Evolutionary conservation across 2,113 vertebrate species (phyloP), one percentile per base, ranked within the genome.

Genomic region (Hippocampus guttulatus): DNA sequence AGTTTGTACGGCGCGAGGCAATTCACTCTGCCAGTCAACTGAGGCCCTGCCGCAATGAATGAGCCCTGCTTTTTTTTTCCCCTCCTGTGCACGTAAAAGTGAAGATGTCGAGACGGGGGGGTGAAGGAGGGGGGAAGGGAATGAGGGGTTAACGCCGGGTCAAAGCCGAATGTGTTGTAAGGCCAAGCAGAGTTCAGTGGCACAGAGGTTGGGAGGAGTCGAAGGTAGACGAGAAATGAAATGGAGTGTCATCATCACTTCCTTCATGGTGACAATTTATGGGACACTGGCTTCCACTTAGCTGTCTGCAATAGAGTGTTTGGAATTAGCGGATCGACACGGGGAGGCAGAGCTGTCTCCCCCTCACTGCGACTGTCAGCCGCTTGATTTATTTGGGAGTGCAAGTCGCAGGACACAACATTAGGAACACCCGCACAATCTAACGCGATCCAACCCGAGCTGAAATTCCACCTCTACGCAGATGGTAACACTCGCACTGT

Each of bases 141-240:
- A 64, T 43, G 62, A 15, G 62, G 41, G 62, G 62, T 64, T 64
- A 64, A 41, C 40, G 62, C 21, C 21, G 62, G 62, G 62, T 64
- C n/a, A 64, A 45, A n/a, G 62, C 33, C 33, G 61, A 40, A 33
- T 63, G 18, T 18, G 9, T 15, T n/a, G 33, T 41, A 8, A 20
- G 61, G 61, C 40, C 62, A 64, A 64, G 40, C n/a, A 43, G 62
- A 64, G 62, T 64, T 64, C 62, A 43, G 62, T 16, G 62, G 62
- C 27, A 16, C 62, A 14, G 40, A 43, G 21, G 62, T 45, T 43
- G 62, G 38, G 21, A 43, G 20, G 38, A 23, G 21, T 64, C 40
- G n/a, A 40, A 43, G 62, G 40, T 43, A 64, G 62, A 64, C 40
- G 62, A 64, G 40, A 64, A 64, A 40, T 6, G 62, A 30, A 64